Evolutionary conservation across 2,113 vertebrate genomes (phyloP), one percentile per base, ranked within the genome.

Genomic region (Erinaceus europaeus): DNA sequence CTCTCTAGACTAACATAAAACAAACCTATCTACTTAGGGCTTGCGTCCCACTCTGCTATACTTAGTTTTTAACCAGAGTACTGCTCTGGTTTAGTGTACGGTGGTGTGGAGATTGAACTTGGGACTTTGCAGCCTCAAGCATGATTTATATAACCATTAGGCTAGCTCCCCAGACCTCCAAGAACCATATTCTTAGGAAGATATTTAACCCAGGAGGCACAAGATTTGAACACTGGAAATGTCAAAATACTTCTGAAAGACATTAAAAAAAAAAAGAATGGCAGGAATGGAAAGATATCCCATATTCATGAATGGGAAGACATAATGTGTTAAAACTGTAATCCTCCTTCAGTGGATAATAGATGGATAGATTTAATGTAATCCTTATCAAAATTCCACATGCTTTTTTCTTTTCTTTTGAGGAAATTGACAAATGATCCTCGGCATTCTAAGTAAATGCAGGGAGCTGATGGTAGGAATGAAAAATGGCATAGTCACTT

Each of bases 181-280:
- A 84, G 55, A 71, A 65, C 52, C 48, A 61, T 72, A 76, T 32
- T 4, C 15, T 52, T 71, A 50, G 12, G 23, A 69, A 84, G 61
- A 67, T 62, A 81, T 36, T 42, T 72, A 92, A 48, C 38, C 21
- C 52, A 38, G 3, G 4, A 61, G 10, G 52, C n/a, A 7, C 11
- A 80, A 81, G 53, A 50, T 42, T 69, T 13, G 14, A 68, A 32
- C 57, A 9, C 4, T 42, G 2, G 4, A 94, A 87, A 78, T 12
- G 62, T 53, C 21, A 68, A 77, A 57, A 38, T 32, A 74, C 64
- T 88, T 84, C 64, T 46, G 42, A 88, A 85, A 85, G 65, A 77
- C 72, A 71, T 53, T 32, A 46, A n/a, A n/a, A n/a, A n/a, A n/a
- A n/a, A n/a, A n/a, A n/a, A 74, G 36, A 79, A 2, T 48, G 46